Evolutionary conservation across 2,888 invertebrate genomes (phyloP).

Genomic region (Xestia c-nigrum): DNA sequence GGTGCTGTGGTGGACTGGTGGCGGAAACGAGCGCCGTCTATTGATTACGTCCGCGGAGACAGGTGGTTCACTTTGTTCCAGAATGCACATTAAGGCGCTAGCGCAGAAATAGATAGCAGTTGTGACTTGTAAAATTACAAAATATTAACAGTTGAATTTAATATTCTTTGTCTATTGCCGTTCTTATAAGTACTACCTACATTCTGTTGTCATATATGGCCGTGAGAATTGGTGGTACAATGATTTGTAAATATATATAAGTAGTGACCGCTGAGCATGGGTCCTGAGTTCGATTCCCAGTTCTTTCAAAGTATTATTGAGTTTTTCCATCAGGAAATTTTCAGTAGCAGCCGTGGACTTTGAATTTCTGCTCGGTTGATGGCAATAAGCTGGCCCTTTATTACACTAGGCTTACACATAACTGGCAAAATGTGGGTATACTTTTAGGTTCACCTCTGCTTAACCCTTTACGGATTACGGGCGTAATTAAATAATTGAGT

Average conservation of each 20-base stretch:
- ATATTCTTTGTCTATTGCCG: not conserved
- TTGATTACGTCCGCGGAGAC: constrained; percentile 85
- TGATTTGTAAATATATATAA: not conserved
- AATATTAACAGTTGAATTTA: not conserved
- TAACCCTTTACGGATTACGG: too few species aligned
- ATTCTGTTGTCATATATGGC: not conserved
- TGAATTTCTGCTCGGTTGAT: too few species aligned
- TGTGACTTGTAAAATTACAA: constrained; percentile 28
- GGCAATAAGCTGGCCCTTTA: too few species aligned
- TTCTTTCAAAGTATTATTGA: too few species aligned
- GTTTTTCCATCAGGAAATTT: too few species aligned
- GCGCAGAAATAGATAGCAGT: constrained; percentile 50
- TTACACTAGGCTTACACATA: too few species aligned
- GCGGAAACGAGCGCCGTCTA: constrained; percentile 85
- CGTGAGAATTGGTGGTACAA: not conserved
- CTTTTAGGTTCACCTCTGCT: too few species aligned
- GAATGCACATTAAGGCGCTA: constrained; percentile 42
- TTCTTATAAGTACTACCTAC: not conserved
- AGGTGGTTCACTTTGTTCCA: constrained; percentile 77
- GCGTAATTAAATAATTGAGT: too few species aligned
- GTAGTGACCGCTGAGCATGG: not conserved
- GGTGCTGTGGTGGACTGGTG: constrained; percentile 20
- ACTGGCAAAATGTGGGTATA: too few species aligned
- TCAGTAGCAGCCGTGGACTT: too few species aligned
- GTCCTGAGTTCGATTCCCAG: too few species aligned